Conservation (phyloP, 2,797 vertebrate genomes). For the Sylvilagus floridanus region DNA sequence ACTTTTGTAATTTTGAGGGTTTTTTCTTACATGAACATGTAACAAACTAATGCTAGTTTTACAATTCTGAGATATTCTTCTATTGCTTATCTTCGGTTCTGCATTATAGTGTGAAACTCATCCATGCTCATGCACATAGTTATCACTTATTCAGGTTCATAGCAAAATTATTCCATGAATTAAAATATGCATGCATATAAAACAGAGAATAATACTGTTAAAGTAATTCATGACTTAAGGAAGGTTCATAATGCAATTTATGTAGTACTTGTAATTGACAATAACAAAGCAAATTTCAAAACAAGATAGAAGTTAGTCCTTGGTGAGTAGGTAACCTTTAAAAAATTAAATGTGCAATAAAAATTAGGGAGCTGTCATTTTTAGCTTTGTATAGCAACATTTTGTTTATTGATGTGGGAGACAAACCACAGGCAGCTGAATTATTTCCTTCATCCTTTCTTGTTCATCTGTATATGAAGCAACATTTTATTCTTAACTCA, state of each 20-base stretch:
- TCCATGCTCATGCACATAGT: no score
- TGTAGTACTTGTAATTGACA: neutral
- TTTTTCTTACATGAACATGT: neutral
- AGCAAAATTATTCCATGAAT: neutral
- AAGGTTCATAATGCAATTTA: neutral
- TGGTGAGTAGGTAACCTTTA: constrained; percentile 58
- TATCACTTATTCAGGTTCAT: neutral
- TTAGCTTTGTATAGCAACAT: neutral
- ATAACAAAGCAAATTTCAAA: neutral
- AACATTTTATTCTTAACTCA: neutral
- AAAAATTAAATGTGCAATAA: constrained; percentile 60
- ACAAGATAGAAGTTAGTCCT: neutral
- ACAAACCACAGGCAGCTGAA: constrained; percentile 17
- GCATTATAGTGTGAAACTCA: neutral
- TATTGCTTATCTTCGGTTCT: neutral
- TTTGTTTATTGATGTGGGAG: constrained; percentile 50
- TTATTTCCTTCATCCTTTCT: neutral
- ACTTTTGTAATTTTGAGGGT: neutral
- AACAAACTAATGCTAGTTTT: no score
- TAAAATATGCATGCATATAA: neutral
- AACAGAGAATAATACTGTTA: neutral
- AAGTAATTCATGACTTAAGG: neutral
- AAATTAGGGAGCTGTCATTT: constrained; percentile 46
- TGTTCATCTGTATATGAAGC: constrained; percentile 8
- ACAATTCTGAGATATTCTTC: neutral